Percentiles rank a stretch among this genome's conserved stretches.
Evolutionary conservation across 1,140 invertebrate species (phyloP).

Genomic region (Pteromalus puparum): DNA sequence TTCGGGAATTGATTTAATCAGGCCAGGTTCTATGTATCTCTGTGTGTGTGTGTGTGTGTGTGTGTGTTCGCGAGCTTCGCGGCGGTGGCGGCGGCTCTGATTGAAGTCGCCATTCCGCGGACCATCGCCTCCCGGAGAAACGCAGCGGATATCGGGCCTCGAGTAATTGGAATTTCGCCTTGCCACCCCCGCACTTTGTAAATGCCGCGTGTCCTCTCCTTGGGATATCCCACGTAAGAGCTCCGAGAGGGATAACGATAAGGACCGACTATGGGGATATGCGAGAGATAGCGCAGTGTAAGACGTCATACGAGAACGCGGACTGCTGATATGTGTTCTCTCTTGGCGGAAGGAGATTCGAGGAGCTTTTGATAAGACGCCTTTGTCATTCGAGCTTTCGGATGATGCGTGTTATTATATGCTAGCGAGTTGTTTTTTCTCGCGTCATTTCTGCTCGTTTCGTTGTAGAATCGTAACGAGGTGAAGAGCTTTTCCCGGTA

Average conservation of each 20-base stretch:
- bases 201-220: neutral
- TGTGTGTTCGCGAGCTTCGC: neutral
- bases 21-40: neutral
- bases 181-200: constrained; percentile 1
- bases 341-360: too few relatives aligned
- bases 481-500: neutral
- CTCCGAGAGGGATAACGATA: neutral
- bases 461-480: neutral
- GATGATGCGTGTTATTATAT: too few relatives aligned
- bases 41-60: neutral
- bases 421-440: too few relatives aligned
- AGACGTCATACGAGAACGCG: neutral
- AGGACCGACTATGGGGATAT: neutral
- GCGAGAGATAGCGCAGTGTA: neutral
- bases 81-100: neutral
- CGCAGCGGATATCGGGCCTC: neutral
- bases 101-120: constrained; percentile 19
- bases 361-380: too few relatives aligned
- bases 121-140: neutral
- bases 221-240: neutral
- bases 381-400: too few relatives aligned
- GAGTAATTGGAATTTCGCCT: constrained; percentile 20
- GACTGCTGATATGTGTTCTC: too few relatives aligned
- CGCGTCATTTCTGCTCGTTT: too few relatives aligned
- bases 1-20: constrained; percentile 33